Evolutionary conservation across 2,797 vertebrate species (phyloP), one percentile per base, ranked within the genome.

Genomic region (Epinephelus coioides): DNA sequence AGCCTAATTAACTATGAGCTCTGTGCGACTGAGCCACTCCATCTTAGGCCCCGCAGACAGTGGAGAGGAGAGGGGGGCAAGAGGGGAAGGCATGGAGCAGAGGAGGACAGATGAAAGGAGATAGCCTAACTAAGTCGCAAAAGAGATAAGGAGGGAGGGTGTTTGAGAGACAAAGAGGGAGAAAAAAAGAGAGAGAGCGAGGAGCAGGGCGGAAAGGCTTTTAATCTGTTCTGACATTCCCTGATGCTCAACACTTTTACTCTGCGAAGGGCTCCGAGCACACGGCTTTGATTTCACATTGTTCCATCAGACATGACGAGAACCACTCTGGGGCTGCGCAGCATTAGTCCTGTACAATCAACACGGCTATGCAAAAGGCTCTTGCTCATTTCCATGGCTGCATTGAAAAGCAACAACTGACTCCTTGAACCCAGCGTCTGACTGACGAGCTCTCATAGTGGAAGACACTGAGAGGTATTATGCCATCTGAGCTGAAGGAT

Each of bases 1-100:
- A 87, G 91, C 84, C 91, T 93, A 94, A 93, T 93, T 94, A 95
- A 93, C 86, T 88, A 84, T 91, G 93, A 94, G 88, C 90, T 89
- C 85, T 79, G 86, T 83, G 86, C 55, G 79, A 92, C 85, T 71
- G 86, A 89, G 86, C 87, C 91, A 83, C 91, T 93, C 86, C 86
- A 91, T 91, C 86, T 90, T 85, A 86, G 79, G 85, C 78, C 88
- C 84, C 17, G 77, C 89, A 87, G 91, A 89, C 81, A 78, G 84
- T 81, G 81, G 44, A 21, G 76, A 66, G 64, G 47, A 47, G 73
- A 55, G 61, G 70, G 38, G 43, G 44, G 56, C 44, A 60, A 66
- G 56, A 64, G 71, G 82, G 80, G 66, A 79, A 82, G 65, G 77
- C 86, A 76, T 50, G 71, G 84, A 82, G 81, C 59, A 82, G 81